Percentiles rank a stretch among this genome's conserved stretches.
These are phyloP conservation scores for Tetragonula clypearis DNA, from an alignment of 1,140 invertebrate genomes.

Conservation along the genomic window DNA sequence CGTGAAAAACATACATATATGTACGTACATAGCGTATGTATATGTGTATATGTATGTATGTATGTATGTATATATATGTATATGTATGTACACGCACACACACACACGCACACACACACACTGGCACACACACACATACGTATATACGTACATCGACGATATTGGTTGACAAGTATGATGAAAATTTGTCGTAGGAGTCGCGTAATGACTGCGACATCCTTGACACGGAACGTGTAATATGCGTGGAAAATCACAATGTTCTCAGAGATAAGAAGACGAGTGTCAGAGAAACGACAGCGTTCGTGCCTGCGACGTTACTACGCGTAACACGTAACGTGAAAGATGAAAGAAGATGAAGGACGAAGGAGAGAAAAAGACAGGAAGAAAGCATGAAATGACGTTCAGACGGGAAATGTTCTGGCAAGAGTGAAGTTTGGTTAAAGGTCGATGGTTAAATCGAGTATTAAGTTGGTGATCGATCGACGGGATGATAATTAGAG, in stretches of 20 bases:
- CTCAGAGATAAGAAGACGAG: conserved; percentile 10
- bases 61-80: no score
- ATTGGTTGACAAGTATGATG: background rate
- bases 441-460: conserved; percentile 4
- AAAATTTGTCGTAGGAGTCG: background rate
- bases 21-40: background rate
- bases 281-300: background rate
- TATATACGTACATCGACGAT: background rate
- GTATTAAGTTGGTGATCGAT: background rate
- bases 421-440: background rate
- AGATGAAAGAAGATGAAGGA: background rate
- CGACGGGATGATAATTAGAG: conserved; percentile 44
- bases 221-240: conserved; percentile 6
- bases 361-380: background rate
- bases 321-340: background rate
- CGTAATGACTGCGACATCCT: background rate
- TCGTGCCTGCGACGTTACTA: background rate
- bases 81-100: no score
- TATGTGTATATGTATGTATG: no score
- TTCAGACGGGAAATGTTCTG: no score
- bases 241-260: conserved; percentile 2
- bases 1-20: background rate
- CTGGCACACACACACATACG: no score
- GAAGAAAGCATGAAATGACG: no score
- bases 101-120: no score